Evolutionary conservation across 1,140 invertebrate genomes (phyloP).

Genomic region (Pissodes strobi): DNA sequence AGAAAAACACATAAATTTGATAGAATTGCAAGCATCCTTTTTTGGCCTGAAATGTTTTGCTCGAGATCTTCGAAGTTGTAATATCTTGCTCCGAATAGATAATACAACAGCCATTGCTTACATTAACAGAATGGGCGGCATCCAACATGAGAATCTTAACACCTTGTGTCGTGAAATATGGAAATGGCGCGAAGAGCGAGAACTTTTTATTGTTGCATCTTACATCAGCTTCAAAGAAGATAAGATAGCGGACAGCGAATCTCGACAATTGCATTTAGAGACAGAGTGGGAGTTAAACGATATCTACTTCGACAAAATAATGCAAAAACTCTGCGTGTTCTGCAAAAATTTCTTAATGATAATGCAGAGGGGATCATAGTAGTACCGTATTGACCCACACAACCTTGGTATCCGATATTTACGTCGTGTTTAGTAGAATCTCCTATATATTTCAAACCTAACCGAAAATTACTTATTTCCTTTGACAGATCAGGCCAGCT

Average conservation of each 20-base stretch:
- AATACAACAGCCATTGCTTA: constrained; percentile 14
- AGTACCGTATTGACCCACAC: background rate
- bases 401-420: too few species aligned
- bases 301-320: constrained; percentile 27
- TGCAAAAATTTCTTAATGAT: background rate
- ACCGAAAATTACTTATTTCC: background rate
- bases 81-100: constrained; percentile 13
- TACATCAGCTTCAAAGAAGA: constrained; percentile 34
- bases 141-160: background rate
- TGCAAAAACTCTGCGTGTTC: constrained; percentile 17
- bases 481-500: background rate
- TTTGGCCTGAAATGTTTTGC: constrained; percentile 23
- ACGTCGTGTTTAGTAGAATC: background rate
- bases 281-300: constrained; percentile 8
- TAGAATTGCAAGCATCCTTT: constrained; percentile 17
- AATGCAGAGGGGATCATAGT: background rate
- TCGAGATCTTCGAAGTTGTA: background rate
- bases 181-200: constrained; percentile 12
- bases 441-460: background rate
- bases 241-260: constrained; percentile 40
- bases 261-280: constrained; percentile 19
- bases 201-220: constrained; percentile 30
- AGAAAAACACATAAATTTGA: constrained; percentile 1
- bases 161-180: constrained; percentile 1
- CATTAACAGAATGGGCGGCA: constrained; percentile 21